Conservation (phyloP, 2,113 vertebrate genomes). For the Misgurnus mizolepis region DNA sequence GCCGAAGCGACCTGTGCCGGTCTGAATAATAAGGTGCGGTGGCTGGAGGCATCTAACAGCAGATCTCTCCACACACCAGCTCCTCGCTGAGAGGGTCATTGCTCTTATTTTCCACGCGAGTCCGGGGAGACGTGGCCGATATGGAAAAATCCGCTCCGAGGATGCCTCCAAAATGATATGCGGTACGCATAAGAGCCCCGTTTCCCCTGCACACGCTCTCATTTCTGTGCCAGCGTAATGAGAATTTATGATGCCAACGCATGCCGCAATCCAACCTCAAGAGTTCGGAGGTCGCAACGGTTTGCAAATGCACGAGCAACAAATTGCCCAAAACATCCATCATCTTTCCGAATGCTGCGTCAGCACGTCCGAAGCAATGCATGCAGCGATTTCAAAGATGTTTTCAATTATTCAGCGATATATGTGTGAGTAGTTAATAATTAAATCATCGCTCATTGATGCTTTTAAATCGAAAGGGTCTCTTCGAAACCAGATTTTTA, state of each 20-base stretch:
- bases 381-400: conserved; percentile 23
- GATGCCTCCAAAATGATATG: not conserved
- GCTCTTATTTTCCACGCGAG: conserved; percentile 30
- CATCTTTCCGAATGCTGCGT: conserved; percentile 8
- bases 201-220: not conserved
- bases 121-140: not conserved
- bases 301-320: conserved; percentile 1
- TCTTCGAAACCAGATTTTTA: conserved; percentile 1
- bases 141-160: conserved; percentile 2
- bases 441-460: conserved; percentile 23
- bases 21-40: conserved; percentile 46
- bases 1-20: conserved; percentile 36
- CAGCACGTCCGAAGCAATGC: not conserved
- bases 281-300: not conserved
- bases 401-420: not conserved
- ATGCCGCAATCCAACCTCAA: not conserved
- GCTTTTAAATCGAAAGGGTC: not conserved
- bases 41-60: conserved; percentile 46
- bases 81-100: conserved; percentile 13
- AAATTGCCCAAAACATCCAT: conserved; percentile 24
- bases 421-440: not conserved
- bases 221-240: not conserved
- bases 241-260: conserved; percentile 8
- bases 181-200: not conserved
- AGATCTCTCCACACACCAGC: conserved; percentile 37